A percentile compares a stretch with the other conserved stretches of the same genome.
phyloP scores from a whole-genome alignment of 2,113 vertebrate species.

The Carassius carassius region DNA sequence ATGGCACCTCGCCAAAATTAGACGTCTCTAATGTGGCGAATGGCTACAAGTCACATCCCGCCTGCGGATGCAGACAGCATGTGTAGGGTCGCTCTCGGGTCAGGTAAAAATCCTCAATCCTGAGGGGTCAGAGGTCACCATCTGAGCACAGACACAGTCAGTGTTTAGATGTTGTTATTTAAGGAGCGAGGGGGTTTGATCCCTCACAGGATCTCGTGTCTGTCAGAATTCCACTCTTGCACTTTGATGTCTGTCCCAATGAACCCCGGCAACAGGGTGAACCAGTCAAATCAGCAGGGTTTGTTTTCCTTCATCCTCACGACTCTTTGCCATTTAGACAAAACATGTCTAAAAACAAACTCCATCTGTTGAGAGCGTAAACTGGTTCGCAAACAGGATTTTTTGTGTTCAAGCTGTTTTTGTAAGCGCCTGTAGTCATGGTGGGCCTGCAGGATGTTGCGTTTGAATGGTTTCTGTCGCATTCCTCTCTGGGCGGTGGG shows the following conservation, averaged over 20 bases:
- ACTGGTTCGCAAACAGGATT: neutral
- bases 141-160: neutral
- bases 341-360: slow-evolving; percentile 25
- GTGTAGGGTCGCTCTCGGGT: neutral
- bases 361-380: slow-evolving; percentile 14
- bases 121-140: slow-evolving; percentile 1
- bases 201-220: neutral
- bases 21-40: neutral
- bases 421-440: neutral
- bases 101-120: slow-evolving; percentile 23
- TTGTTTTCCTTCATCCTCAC: neutral
- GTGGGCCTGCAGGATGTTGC: neutral
- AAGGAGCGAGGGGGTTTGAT: slow-evolving; percentile 14
- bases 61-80: slow-evolving; percentile 21
- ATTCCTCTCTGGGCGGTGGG: neutral
- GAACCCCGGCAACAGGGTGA: slow-evolving; percentile 1
- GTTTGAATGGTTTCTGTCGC: slow-evolving; percentile 10
- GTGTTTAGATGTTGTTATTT: slow-evolving; percentile 26
- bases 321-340: neutral
- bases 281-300: neutral
- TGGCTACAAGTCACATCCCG: neutral
- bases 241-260: slow-evolving; percentile 31
- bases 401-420: neutral
- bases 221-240: slow-evolving; percentile 9
- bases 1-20: slow-evolving; percentile 5